Conservation (phyloP, 1,140 invertebrate genomes). For the Armadillidium nasatum region DNA sequence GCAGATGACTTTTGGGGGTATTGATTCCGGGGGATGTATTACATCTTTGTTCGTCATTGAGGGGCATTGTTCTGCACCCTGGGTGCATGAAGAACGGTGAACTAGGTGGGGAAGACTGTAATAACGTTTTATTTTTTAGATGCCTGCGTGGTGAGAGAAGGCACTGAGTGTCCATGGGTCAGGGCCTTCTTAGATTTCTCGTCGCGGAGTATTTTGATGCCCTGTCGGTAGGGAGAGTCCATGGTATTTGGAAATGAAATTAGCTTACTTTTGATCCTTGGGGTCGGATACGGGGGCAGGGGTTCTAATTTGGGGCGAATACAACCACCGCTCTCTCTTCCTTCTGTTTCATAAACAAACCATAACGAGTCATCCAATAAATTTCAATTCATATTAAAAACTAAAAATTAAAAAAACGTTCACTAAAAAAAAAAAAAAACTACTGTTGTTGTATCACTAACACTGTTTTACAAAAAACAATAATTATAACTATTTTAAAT, state of each 20-base stretch:
- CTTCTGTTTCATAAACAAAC: neutral
- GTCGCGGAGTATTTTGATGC: neutral
- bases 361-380: neutral
- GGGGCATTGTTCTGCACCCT: neutral
- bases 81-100: neutral
- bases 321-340: slow-evolving; percentile 22
- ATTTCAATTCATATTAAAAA: too few relatives aligned
- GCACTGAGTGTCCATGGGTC: slow-evolving; percentile 42
- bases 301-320: slow-evolving; percentile 40
- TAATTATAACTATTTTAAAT: too few relatives aligned
- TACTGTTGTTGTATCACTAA: too few relatives aligned
- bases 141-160: slow-evolving; percentile 33
- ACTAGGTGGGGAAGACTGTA: neutral
- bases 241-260: slow-evolving; percentile 20
- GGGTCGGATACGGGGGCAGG: slow-evolving; percentile 38
- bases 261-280: slow-evolving; percentile 23
- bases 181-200: slow-evolving; percentile 27
- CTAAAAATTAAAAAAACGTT: too few relatives aligned
- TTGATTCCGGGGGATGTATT: neutral
- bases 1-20: too few relatives aligned
- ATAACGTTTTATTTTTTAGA: neutral
- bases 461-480: too few relatives aligned
- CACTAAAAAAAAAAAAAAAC: too few relatives aligned
- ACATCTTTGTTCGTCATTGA: neutral
- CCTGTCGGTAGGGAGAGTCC: slow-evolving; percentile 17